These are phyloP conservation scores for Heteropelma amictum DNA, from an alignment of 2,888 invertebrate genomes.

Conservation along the genomic window DNA sequence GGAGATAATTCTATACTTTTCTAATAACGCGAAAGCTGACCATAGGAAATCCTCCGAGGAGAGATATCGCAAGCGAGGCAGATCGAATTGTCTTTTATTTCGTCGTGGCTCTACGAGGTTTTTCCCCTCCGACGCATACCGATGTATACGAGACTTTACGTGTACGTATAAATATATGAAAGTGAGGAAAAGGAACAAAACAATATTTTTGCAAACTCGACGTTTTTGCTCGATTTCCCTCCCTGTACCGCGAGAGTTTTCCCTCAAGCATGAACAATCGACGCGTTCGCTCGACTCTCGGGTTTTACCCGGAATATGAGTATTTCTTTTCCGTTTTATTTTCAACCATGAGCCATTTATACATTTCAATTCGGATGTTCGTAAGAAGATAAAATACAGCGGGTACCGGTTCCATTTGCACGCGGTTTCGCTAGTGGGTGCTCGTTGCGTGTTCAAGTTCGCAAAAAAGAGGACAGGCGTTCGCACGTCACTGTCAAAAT, in stretches of 20 bases:
- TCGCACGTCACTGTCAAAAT: too few species aligned
- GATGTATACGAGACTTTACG: not conserved
- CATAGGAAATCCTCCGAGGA: slow-evolving; percentile 26
- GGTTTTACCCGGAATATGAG: not conserved
- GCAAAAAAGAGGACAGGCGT: too few species aligned
- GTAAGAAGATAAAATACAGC: too few species aligned
- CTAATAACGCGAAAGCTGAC: slow-evolving; percentile 45
- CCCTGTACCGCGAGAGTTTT: not conserved
- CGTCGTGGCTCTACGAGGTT: slow-evolving; percentile 17
- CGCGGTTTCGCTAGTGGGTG: too few species aligned
- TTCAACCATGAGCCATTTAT: too few species aligned
- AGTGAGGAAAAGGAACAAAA: not conserved
- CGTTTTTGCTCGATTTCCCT: slow-evolving; percentile 19
- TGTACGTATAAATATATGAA: not conserved
- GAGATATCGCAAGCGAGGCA: slow-evolving; percentile 45
- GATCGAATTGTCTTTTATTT: slow-evolving; percentile 15
- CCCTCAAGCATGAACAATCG: not conserved
- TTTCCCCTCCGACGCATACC: not conserved
- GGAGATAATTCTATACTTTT: slow-evolving; percentile 44
- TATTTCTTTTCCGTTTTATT: not conserved
- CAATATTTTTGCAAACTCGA: slow-evolving; percentile 45
- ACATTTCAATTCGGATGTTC: too few species aligned
- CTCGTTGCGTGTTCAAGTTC: too few species aligned
- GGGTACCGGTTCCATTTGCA: too few species aligned
- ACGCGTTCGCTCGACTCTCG: not conserved